These are phyloP conservation scores for Dascillus cervinus DNA, from an alignment of 2,888 invertebrate genomes.

Conservation along the genomic window DNA sequence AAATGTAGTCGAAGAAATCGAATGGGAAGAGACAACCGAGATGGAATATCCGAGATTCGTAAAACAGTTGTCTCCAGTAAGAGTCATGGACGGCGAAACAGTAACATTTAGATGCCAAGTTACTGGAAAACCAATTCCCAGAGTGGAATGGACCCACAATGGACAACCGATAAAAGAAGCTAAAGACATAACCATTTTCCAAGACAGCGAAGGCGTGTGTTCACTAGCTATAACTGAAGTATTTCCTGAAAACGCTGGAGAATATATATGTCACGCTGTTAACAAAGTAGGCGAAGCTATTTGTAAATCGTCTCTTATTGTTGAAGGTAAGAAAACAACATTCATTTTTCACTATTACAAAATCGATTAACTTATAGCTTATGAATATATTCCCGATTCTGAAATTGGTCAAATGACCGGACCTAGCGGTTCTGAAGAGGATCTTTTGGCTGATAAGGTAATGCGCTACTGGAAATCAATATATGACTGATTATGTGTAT, in stretches of 20 bases:
- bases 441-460: constrained; percentile 73
- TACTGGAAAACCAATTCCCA: constrained; percentile 70
- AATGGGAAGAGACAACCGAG: constrained; percentile 52
- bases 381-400: constrained; percentile 85
- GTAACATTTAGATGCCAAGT: constrained; percentile 67
- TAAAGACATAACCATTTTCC: constrained; percentile 66
- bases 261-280: constrained; percentile 73
- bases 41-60: constrained; percentile 69
- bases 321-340: constrained; percentile 60
- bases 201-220: constrained; percentile 72
- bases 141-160: constrained; percentile 74
- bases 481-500: no score
- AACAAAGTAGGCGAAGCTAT: constrained; percentile 78
- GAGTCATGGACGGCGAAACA: constrained; percentile 86
- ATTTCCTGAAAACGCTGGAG: constrained; percentile 84
- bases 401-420: constrained; percentile 62
- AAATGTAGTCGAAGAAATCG: constrained; percentile 50
- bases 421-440: constrained; percentile 71
- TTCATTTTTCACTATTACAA: neutral
- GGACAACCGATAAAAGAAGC: constrained; percentile 63
- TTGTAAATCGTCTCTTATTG: constrained; percentile 66
- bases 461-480: no score
- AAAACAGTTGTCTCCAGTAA: constrained; percentile 61
- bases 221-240: constrained; percentile 78
- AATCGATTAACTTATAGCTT: constrained; percentile 52